Base-by-base conservation (phyloP, 2,113 vertebrate genomes). In the Sorex fumeus region DNA sequence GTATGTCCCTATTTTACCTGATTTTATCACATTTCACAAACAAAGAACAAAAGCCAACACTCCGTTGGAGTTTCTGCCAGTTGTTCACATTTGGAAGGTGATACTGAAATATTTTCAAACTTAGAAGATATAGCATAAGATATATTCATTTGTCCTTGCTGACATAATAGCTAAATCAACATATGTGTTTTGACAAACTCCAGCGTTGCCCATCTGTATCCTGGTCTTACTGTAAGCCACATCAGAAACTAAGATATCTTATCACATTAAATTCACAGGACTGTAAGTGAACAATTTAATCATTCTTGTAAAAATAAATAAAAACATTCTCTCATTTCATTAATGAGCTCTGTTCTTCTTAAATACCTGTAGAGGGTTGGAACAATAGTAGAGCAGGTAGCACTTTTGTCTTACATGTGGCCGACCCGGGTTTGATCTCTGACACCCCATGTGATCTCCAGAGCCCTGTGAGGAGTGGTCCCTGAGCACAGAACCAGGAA, bases 101-200 rank as follows among this genome's bases (percentile, higher is more conserved):
- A 6, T 19, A 23, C 1, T 23, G 15, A 87, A 78, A 72, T 43
- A 43, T 28, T 66, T 69, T 16, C 67, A 30, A n/a, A 69, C 11
- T 57, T 67, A 50, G 11, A 67, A 32, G 70, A 19, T 18, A 25
- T 3, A 15, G 2, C 62, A 30, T 1, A 32, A 78, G 45, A 13
- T 1, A 60, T 83, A 27, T 25, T 74, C 2, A 53, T 77, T 30
- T 34, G 45, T 74, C 30, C 72, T 72, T 50, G 1, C 13, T 9
- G 3, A 2, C 10, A 1, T 70, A 19, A 50, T 12, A 34, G 10
- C 6, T 27, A 47, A n/a, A 50, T 30, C 3, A 36, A 70, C 3
- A 9, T 21, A 11, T 11, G 34, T 11, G 3, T 27, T 11, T 15
- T 4, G 15, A 86, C 32, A 64, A 0, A 13, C 0, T 36, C 18